Percentiles rank a stretch among this genome's conserved stretches.
These are phyloP conservation scores for Drosophila fungiperda DNA, from an alignment of 2,888 invertebrate genomes.

Conservation along the genomic window DNA sequence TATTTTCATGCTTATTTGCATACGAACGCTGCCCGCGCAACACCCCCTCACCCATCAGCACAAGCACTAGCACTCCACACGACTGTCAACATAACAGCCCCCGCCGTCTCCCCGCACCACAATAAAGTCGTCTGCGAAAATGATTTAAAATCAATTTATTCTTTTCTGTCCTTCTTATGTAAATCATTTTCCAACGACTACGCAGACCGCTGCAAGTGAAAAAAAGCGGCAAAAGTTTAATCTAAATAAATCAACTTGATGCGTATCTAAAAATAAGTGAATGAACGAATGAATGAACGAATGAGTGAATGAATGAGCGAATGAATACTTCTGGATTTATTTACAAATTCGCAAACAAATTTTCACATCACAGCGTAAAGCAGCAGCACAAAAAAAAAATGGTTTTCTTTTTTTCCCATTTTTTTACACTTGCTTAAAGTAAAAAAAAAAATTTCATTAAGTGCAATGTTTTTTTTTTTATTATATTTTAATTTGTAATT, in stretches of 20 bases:
- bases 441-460: slow-evolving; percentile 37
- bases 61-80: not conserved
- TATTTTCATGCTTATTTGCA: slow-evolving; percentile 82
- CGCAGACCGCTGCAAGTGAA: slow-evolving; percentile 43
- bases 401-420: not conserved
- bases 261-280: slow-evolving; percentile 69
- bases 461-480: slow-evolving; percentile 38
- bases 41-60: slow-evolving; percentile 3
- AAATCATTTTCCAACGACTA: slow-evolving; percentile 73
- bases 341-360: slow-evolving; percentile 81
- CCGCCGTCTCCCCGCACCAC: not conserved
- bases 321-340: slow-evolving; percentile 70
- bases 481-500: not conserved
- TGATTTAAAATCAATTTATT: slow-evolving; percentile 83
- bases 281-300: slow-evolving; percentile 36
- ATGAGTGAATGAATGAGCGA: slow-evolving; percentile 45
- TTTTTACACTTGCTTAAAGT: slow-evolving; percentile 9
- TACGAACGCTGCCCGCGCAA: slow-evolving; percentile 45
- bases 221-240: slow-evolving; percentile 61
- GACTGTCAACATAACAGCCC: slow-evolving; percentile 45
- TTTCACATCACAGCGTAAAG: slow-evolving; percentile 61
- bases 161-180: slow-evolving; percentile 79
- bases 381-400: slow-evolving; percentile 1
- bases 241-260: slow-evolving; percentile 82
- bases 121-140: slow-evolving; percentile 68